phyloP scores from a whole-genome alignment of 2,113 vertebrate species.

The Leucopsar rothschildi region DNA sequence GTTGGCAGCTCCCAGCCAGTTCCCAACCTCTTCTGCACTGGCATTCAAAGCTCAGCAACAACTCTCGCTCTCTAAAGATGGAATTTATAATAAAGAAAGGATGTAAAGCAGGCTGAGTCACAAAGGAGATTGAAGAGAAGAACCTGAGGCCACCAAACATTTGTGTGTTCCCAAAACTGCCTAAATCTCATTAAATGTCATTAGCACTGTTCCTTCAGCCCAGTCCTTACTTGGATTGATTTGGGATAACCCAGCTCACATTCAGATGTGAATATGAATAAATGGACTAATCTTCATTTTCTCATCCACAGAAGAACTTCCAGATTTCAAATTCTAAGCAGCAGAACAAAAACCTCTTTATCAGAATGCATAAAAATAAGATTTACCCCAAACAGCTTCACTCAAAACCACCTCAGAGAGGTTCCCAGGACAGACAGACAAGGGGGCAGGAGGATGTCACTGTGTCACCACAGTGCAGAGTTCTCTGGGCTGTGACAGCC shows the following conservation, averaged over 20 bases:
- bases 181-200: not conserved
- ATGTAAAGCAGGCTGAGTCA: conserved; percentile 46
- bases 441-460: not conserved
- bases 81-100: not conserved
- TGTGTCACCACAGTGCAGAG: not conserved
- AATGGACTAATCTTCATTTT: not conserved
- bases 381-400: not conserved
- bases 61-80: not conserved
- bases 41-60: not conserved
- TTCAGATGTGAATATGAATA: not conserved
- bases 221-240: not conserved
- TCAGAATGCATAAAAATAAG: not conserved
- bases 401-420: not conserved
- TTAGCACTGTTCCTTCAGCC: not conserved
- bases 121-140: not conserved
- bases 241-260: not conserved
- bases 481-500: not conserved
- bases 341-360: not conserved
- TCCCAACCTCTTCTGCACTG: not conserved
- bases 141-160: not conserved
- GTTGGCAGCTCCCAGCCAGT: not conserved
- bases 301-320: not conserved
- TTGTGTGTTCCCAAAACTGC: not conserved
- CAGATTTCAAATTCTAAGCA: not conserved
- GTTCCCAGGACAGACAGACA: not conserved